Percentiles rank a stretch among this genome's conserved stretches.
Evolutionary conservation across 1,140 invertebrate species (phyloP).

Genomic region (Sitodiplosis mosellana): DNA sequence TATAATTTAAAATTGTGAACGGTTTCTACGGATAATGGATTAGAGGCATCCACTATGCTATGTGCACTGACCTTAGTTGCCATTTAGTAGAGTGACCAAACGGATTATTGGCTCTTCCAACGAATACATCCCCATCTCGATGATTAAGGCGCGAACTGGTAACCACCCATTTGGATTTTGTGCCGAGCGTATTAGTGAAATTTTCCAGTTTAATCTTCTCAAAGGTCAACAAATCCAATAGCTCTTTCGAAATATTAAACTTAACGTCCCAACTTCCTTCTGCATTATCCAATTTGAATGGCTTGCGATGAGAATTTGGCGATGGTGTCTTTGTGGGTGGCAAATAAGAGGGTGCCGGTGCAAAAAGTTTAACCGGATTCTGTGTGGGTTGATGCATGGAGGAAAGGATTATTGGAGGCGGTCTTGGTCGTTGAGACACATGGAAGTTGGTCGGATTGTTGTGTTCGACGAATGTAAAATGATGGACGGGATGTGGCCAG

Average conservation of each 20-base stretch:
- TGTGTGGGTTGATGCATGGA: no score
- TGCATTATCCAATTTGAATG: no score
- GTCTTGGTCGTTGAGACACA: background rate
- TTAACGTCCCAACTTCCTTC: background rate
- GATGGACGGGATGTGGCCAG: no score
- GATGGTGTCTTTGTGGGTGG: no score
- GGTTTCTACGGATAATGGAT: no score
- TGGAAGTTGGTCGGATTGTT: background rate
- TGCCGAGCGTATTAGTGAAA: background rate
- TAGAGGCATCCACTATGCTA: no score
- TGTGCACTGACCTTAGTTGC: slow-evolving; percentile 10
- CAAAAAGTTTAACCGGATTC: no score
- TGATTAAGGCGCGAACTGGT: slow-evolving; percentile 6
- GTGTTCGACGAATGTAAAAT: no score
- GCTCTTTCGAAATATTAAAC: background rate
- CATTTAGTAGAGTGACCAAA: slow-evolving; percentile 24
- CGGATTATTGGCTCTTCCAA: slow-evolving; percentile 22
- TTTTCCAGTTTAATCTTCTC: background rate
- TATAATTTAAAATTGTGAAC: slow-evolving; percentile 2
- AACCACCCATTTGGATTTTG: slow-evolving; percentile 10
- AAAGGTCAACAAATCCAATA: background rate
- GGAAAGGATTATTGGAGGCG: background rate
- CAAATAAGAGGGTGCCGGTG: no score
- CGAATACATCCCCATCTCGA: slow-evolving; percentile 14
- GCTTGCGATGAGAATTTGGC: no score